Percentiles rank a stretch among this genome's conserved stretches.
Conservation (phyloP, 2,113 vertebrate genomes). For the Psephotus haematonotus region DNA sequence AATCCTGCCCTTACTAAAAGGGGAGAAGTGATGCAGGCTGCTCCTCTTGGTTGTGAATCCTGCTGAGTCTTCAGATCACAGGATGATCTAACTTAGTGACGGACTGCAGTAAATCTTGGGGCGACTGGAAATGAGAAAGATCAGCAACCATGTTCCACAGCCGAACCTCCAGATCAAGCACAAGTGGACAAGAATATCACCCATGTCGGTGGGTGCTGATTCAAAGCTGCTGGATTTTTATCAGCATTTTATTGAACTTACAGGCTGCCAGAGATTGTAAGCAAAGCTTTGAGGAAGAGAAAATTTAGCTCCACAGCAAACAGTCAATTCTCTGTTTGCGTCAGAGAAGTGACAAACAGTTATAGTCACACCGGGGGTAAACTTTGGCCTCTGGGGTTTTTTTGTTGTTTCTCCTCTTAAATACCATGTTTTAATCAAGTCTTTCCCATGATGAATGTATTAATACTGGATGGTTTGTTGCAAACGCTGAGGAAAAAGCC, state of each 20-base stretch:
- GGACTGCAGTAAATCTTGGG: not conserved
- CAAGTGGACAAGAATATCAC: not conserved
- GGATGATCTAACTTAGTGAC: not conserved
- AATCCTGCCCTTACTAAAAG: not conserved
- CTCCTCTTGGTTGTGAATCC: not conserved
- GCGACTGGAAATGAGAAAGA: not conserved
- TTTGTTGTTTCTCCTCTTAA: not conserved
- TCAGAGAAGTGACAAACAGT: not conserved
- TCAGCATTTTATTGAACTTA: not conserved
- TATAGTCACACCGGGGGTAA: not conserved
- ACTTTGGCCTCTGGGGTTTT: not conserved
- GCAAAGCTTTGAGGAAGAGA: not conserved
- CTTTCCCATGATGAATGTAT: not conserved
- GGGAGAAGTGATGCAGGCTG: not conserved
- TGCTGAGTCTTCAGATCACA: not conserved
- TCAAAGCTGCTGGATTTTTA: not conserved
- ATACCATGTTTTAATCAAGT: not conserved
- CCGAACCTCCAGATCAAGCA: rapidly evolving
- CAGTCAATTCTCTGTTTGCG: not conserved
- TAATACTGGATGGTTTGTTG: not conserved
- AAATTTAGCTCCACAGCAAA: not conserved
- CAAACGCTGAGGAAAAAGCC: not conserved
- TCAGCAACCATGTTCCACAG: not conserved
- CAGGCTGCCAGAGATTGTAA: not conserved
- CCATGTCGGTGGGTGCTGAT: rapidly evolving